These are phyloP conservation scores for Camelus dromedarius DNA, from an alignment of 2,113 vertebrate genomes.

Conservation along the genomic window DNA sequence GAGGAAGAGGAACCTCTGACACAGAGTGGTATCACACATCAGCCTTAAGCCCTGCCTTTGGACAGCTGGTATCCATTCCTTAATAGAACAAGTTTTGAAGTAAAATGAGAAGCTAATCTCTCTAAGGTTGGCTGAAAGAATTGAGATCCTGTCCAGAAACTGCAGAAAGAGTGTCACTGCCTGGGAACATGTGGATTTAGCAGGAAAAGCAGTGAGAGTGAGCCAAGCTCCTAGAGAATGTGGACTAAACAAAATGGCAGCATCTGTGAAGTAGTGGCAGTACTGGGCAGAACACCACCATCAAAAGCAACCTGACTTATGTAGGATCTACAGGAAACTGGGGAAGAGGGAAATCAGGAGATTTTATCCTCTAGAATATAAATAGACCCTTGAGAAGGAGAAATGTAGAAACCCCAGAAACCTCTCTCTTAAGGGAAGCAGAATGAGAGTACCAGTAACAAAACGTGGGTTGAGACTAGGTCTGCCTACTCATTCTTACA, in stretches of 20 bases:
- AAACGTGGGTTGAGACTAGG: background rate
- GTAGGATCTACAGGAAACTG: background rate
- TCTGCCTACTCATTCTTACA: background rate
- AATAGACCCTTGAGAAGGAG: background rate
- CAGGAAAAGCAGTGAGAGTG: background rate
- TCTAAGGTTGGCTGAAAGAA: background rate
- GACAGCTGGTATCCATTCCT: background rate
- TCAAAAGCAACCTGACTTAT: background rate
- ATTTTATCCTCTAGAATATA: background rate
- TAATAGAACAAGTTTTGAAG: background rate
- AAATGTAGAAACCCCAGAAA: background rate
- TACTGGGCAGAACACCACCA: background rate
- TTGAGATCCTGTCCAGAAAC: background rate
- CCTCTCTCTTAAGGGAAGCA: background rate
- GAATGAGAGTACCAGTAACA: background rate
- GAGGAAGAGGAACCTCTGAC: background rate
- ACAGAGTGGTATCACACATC: background rate
- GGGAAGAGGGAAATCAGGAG: background rate
- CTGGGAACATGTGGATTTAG: background rate
- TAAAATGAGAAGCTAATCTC: background rate
- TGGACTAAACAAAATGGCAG: background rate
- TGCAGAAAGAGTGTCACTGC: background rate
- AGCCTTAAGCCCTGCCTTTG: no score
- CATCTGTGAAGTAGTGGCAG: background rate
- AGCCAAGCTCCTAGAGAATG: background rate